Base-by-base conservation (phyloP, 1,140 invertebrate genomes). In the Arctopsyche grandis region DNA sequence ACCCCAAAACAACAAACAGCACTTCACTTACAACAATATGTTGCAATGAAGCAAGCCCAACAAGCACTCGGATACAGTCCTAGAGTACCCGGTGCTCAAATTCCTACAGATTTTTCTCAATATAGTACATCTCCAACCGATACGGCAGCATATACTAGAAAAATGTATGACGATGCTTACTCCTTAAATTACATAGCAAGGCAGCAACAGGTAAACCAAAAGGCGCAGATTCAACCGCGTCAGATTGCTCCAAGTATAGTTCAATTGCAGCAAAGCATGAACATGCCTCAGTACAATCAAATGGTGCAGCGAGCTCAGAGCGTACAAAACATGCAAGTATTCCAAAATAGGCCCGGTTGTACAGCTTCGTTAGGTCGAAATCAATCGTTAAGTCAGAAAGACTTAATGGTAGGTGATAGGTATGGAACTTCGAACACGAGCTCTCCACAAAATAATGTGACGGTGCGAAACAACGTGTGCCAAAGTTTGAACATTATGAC, bases 11-110 rank as follows among this genome's bases (percentile, higher is more conserved):
- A 89, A 69, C 88, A 89, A 80, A 89, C 88, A 0, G 87, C 86
- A 0, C 83, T 89, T 43, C 87, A 88, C 70, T 83, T 89, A 29
- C 88, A 89, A 76, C 88, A 89, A 78, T 89, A 88, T 76, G 88
- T 89, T 0, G 88, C 88, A 0, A 89, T 89, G 88, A 89, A 89
- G 77, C 88, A 89, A 84, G 88, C 88, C 0, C 88, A 89, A 73
- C 88, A 89, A 77, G 87, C 88, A 38, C 87, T 89, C 86, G 87
- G 85, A 70, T 85, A 85, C 0, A 82, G 86, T 16, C 87, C 87
- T 80, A 84, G 87, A 81, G 85, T 85, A 19, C 85, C 86, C 0
- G 70, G 75, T 16, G 81, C 58, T 63, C 81, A 82, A 71, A 79
- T 75, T 9, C 22, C 74, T 14, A 78, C 80, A 38, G 81, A 82